Base-by-base conservation (phyloP, 2,888 invertebrate species). In the Ormyrus pomaceus region DNA sequence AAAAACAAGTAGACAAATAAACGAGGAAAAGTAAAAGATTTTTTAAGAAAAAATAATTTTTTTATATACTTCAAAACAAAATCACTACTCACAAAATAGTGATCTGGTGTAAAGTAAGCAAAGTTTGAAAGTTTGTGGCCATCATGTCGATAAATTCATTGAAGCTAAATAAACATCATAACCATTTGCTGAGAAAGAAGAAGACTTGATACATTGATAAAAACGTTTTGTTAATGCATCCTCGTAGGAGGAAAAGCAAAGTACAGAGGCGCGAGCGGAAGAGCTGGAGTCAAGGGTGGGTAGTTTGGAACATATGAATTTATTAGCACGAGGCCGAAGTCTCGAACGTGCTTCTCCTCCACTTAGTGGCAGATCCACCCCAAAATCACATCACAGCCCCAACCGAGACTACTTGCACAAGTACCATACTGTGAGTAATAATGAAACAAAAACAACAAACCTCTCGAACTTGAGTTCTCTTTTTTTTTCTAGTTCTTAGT, bases 241-340 rank as follows among this genome's bases (percentile, higher is more conserved):
- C 71, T 75, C 78, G 55, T 80, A 99, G 93, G 98, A 98, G 92
- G 99, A 99, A 92, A 99, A 99, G 90, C 97, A 98, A 91, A 97
- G 94, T 91, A 98, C 99, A 0, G 99, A 99, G 91, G 97, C 98
- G 6, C 92, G 99, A 65, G 99, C 99, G 0, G 99, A 99, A 92
- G 99, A 99, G 90, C 92, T 99, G 83, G 99, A 99, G 91, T 98
- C 97, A 83, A 94, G 98, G 87, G 97, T 99, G 84, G 98, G 97
- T 86, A 98, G 97, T 91, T 94, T 98, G 92, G 98, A 98, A 91
- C 97, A 97, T 90, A 96, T 98, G 94, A 97, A 97, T 93, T 92
- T 97, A 85, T 90, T 97, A 87, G 93, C 94, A 83, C 93, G 94
- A 88, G 97, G 93, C 83, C 94, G 95, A 83, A 94, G 95, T 91